These are phyloP conservation scores for Premnoplex brunnescens DNA, from an alignment of 2,797 vertebrate genomes.

Conservation along the genomic window DNA sequence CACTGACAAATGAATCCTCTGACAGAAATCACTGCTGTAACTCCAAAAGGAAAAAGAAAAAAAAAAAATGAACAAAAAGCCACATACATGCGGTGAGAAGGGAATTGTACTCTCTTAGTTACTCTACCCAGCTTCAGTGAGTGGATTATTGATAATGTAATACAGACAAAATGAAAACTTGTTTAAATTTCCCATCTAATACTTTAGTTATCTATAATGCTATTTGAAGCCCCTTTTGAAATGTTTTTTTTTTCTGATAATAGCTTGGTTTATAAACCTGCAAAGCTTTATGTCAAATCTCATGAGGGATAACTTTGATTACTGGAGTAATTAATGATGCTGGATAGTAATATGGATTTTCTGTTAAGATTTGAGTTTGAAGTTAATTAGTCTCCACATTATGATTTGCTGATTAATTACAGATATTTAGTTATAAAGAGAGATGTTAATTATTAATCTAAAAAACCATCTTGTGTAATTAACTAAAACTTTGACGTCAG, in stretches of 20 bases:
- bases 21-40: not conserved
- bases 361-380: slow-evolving; percentile 98
- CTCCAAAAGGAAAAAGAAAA: not conserved
- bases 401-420: slow-evolving; percentile 99
- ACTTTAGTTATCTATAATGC: slow-evolving; percentile 47
- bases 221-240: slow-evolving; percentile 66
- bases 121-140: not conserved
- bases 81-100: not conserved
- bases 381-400: slow-evolving; percentile 97
- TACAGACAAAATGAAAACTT: slow-evolving; percentile 23
- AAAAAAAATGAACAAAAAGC: not conserved
- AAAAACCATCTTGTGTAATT: slow-evolving; percentile 96
- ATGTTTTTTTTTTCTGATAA: slow-evolving; percentile 37
- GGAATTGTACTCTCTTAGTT: not conserved
- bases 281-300: slow-evolving; percentile 89
- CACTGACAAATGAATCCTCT: not conserved
- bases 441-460: slow-evolving; percentile 99
- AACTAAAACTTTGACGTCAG: slow-evolving; percentile 83
- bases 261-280: slow-evolving; percentile 76
- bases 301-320: slow-evolving; percentile 94
- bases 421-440: slow-evolving; percentile 99
- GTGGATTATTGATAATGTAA: slow-evolving; percentile 22
- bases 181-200: slow-evolving; percentile 58
- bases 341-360: slow-evolving; percentile 96
- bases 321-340: slow-evolving; percentile 96